Base-by-base conservation (phyloP, 2,113 vertebrate genomes). In the Eptatretus burgeri region DNA sequence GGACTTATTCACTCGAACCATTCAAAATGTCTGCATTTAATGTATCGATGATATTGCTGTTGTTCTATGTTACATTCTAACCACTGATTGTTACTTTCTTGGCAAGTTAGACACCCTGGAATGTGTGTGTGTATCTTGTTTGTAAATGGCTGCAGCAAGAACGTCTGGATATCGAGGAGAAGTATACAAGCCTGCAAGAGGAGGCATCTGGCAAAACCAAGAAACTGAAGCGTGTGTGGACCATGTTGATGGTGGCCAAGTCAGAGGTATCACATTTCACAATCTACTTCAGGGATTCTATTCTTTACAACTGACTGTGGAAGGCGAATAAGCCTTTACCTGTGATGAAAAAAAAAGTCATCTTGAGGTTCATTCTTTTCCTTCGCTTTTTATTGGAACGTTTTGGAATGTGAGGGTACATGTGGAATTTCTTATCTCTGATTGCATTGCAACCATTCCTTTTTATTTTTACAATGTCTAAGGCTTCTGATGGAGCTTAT, bases 111-210 rank as follows among this genome's bases (percentile, higher is more conserved):
- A 41, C 27, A 41, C 27, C 27, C 27, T 7, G 27, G 27, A 41
- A 41, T 41, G 27, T 41, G 3, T 41, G 27, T 7, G 7, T 7
- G 7, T 41, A 41, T 41, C 27, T 41, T 41, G 27, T 41, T 41
- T 41, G n/a, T n/a, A n/a, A n/a, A n/a, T n/a, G n/a, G n/a, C n/a
- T n/a, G 56, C 56, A 60, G 56, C 56, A 60, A 60, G 56, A 60
- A 13, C 56, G 56, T 19, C 56, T 60, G n/a, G 56, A 60, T 60
- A 60, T 60, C n/a, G 56, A 60, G 56, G 56, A 60, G 12, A 60
- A 60, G 56, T 60, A 60, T 12, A 60, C n/a, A n/a, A 60, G 56
- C 56, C 56, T 60, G n/a, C 56, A 60, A 13, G 56, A 60, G 56
- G 56, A 60, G 19, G 56, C 56, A 2, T n/a, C 56, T 60, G 56